phyloP scores from a whole-genome alignment of 1,140 invertebrate species.

The Rhynchophorus ferrugineus region DNA sequence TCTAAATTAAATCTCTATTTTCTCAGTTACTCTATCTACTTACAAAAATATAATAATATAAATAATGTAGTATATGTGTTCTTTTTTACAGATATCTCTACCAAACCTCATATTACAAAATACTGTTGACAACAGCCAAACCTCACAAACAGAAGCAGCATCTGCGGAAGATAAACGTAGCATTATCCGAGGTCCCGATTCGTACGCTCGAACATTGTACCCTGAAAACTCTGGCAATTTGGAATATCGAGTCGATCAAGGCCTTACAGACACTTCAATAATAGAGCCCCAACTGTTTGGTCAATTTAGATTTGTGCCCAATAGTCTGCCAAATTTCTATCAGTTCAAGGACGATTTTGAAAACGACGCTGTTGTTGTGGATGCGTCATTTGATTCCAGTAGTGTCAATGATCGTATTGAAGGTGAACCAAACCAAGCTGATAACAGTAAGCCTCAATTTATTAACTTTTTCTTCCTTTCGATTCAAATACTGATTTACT shows the following conservation, averaged over 20 bases:
- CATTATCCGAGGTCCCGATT: neutral
- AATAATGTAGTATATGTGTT: too few relatives aligned
- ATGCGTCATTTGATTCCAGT: slow-evolving; percentile 25
- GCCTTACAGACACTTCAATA: neutral
- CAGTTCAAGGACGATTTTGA: slow-evolving; percentile 24
- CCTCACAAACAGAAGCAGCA: neutral
- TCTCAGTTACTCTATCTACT: too few relatives aligned
- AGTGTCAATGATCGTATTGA: neutral
- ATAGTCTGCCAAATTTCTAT: slow-evolving; percentile 10
- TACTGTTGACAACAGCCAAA: neutral
- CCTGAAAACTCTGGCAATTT: neutral
- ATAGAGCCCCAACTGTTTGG: slow-evolving; percentile 11
- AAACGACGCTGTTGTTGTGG: slow-evolving; percentile 31
- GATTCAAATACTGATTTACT: neutral
- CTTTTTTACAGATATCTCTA: slow-evolving; percentile 3
- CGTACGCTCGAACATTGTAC: neutral
- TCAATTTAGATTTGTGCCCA: slow-evolving; percentile 20
- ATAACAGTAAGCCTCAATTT: slow-evolving; percentile 8
- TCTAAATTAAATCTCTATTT: too few relatives aligned
- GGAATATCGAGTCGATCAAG: neutral
- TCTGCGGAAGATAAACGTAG: neutral
- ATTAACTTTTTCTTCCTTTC: too few relatives aligned
- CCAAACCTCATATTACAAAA: neutral
- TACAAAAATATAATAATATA: too few relatives aligned
- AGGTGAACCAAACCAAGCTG: slow-evolving; percentile 10